Evolutionary conservation across 2,113 vertebrate genomes (phyloP).

Genomic region (Crocuta crocuta): DNA sequence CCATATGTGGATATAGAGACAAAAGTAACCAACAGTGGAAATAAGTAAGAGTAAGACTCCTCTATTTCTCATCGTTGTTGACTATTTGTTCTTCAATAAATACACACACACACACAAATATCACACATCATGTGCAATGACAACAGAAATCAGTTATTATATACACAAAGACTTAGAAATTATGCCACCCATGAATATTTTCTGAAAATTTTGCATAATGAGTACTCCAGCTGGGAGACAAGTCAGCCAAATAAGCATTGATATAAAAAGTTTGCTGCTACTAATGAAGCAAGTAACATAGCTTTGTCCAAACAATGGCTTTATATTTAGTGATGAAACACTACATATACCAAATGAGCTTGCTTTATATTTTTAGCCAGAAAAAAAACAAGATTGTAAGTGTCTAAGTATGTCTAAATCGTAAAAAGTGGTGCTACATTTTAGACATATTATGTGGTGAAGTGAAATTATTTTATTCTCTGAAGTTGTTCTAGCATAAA

Average conservation of each 20-base stretch:
- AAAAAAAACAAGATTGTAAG: neutral
- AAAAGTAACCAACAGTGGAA: neutral
- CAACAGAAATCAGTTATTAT: slow-evolving; percentile 20
- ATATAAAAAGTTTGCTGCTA: slow-evolving; percentile 39
- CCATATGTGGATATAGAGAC: neutral
- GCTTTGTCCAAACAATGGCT: slow-evolving; percentile 17
- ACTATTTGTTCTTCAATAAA: neutral
- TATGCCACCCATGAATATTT: slow-evolving; percentile 31
- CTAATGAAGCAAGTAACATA: slow-evolving; percentile 23
- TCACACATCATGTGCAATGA: neutral
- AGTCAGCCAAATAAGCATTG: slow-evolving; percentile 55
- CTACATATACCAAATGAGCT: neutral
- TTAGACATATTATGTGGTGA: neutral
- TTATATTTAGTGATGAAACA: slow-evolving; percentile 5
- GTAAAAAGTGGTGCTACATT: neutral
- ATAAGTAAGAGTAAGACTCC: neutral
- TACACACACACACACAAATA: neutral
- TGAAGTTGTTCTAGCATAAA: neutral
- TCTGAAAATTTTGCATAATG: slow-evolving; percentile 47
- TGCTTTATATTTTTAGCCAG: slow-evolving; percentile 45
- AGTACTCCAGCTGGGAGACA: slow-evolving; percentile 48
- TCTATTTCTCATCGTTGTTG: neutral
- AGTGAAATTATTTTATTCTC: neutral
- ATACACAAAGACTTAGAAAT: slow-evolving; percentile 10
- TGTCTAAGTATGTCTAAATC: slow-evolving; percentile 14